Conservation (phyloP, 2,888 invertebrate species). For the Drosophila lutescens region DNA sequence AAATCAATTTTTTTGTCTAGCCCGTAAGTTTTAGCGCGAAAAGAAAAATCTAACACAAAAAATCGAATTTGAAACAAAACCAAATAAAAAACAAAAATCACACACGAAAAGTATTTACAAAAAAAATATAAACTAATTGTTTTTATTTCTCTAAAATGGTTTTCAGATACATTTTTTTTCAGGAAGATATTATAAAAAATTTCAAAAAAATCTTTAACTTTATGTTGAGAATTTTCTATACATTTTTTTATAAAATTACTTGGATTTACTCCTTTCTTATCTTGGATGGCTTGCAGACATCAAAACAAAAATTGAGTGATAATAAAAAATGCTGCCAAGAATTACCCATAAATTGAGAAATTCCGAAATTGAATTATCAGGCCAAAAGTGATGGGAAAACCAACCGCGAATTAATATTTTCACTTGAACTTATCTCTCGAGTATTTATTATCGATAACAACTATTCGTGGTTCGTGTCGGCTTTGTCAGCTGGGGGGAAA, state of each 20-base stretch:
- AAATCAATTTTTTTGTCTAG: constrained; percentile 72
- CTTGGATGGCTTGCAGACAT: neutral
- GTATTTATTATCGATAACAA: constrained; percentile 16
- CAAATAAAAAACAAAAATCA: constrained; percentile 67
- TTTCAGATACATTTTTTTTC: neutral
- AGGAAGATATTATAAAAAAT: neutral
- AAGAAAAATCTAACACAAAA: constrained; percentile 64
- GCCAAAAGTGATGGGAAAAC: constrained; percentile 3
- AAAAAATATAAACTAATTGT: constrained; percentile 19
- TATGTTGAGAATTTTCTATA: too few relatives aligned
- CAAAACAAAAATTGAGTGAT: neutral
- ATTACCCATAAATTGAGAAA: constrained; percentile 22
- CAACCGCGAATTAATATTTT: constrained; percentile 19
- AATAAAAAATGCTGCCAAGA: neutral
- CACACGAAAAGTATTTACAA: constrained; percentile 52
- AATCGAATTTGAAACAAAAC: constrained; percentile 78
- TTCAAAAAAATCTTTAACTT: too few relatives aligned
- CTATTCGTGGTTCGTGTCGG: constrained; percentile 11
- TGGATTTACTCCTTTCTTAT: neutral
- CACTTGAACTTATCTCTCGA: constrained; percentile 26
- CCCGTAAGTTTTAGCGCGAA: constrained; percentile 76
- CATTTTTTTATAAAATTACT: neutral
- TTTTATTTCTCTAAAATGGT: constrained; percentile 1
- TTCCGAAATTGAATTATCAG: constrained; percentile 29
- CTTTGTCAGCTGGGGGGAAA: constrained; percentile 13